Percentiles rank a stretch among this genome's conserved stretches.
These are phyloP conservation scores for Oryctes rhinoceros DNA, from an alignment of 1,140 invertebrate genomes.

Conservation along the genomic window DNA sequence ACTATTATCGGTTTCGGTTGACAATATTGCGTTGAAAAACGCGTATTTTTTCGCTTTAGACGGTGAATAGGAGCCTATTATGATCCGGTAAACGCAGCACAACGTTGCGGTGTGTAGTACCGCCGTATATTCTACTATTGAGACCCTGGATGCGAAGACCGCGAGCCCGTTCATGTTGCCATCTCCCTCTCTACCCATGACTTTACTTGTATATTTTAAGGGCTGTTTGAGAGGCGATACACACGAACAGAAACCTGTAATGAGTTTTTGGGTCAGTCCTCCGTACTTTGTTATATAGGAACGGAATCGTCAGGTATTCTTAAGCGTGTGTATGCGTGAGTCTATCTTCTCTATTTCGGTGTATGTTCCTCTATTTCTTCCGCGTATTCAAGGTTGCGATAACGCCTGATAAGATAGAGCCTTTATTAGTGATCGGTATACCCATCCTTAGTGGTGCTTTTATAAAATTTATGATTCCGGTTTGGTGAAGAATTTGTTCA, in stretches of 20 bases:
- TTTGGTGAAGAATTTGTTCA: no score
- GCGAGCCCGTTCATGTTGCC: conserved; percentile 8
- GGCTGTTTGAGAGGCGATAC: conserved; percentile 8
- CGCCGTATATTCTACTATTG: conserved; percentile 33
- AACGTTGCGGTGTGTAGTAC: background rate
- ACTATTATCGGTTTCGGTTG: background rate
- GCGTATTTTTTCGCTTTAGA: background rate
- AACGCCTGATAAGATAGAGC: background rate
- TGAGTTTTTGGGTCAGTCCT: conserved; percentile 33
- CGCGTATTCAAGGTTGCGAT: background rate
- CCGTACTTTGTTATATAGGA: background rate
- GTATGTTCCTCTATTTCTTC: background rate
- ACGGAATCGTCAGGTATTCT: conserved; percentile 7
- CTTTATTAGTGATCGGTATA: background rate
- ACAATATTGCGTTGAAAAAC: background rate
- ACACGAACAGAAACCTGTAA: conserved; percentile 30
- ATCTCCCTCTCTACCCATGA: conserved; percentile 24
- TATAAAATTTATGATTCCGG: background rate
- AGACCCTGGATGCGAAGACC: conserved; percentile 36
- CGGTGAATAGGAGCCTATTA: background rate
- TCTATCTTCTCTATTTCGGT: background rate
- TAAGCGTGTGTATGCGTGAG: background rate
- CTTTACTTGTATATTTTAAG: conserved; percentile 35
- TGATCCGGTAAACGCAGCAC: conserved; percentile 1
- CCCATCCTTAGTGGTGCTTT: background rate